Conservation (phyloP, 2,797 vertebrate species). For the Ciconia nigra region DNA sequence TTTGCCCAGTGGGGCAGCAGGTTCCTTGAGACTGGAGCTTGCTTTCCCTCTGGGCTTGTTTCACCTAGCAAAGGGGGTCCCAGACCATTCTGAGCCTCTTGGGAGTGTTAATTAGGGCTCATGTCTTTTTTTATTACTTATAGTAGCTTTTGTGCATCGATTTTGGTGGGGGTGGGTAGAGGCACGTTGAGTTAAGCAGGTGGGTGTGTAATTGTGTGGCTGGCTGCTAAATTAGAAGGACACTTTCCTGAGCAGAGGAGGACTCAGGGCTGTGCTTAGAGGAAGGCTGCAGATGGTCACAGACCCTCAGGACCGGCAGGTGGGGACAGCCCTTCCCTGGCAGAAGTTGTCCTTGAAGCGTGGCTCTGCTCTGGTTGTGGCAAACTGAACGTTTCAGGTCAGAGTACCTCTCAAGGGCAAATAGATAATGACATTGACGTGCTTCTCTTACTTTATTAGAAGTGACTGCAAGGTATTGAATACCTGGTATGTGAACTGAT, state of each 20-base stretch:
- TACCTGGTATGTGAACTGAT: neutral
- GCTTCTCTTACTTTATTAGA: neutral
- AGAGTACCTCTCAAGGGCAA: conserved; percentile 11
- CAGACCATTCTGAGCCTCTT: neutral
- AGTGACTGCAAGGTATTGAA: neutral
- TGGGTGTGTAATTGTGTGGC: conserved; percentile 30
- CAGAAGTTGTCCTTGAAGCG: neutral
- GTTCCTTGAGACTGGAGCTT: neutral
- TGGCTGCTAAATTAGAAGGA: conserved; percentile 29
- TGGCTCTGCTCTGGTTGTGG: neutral
- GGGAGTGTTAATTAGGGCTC: neutral
- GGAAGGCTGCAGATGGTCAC: conserved; percentile 39
- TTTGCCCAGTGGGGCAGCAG: neutral
- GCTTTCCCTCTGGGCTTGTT: neutral
- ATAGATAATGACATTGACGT: neutral
- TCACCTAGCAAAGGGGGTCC: neutral
- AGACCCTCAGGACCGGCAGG: neutral
- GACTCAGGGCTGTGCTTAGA: neutral
- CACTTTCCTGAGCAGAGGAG: conserved; percentile 8
- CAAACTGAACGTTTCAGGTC: neutral
- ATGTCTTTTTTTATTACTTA: neutral
- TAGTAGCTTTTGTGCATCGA: neutral
- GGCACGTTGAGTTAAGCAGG: neutral
- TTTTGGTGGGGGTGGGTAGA: neutral
- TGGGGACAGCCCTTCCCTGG: neutral